These are phyloP conservation scores for Coenobita brevimanus DNA, from an alignment of 1,140 invertebrate species.

Conservation along the genomic window DNA sequence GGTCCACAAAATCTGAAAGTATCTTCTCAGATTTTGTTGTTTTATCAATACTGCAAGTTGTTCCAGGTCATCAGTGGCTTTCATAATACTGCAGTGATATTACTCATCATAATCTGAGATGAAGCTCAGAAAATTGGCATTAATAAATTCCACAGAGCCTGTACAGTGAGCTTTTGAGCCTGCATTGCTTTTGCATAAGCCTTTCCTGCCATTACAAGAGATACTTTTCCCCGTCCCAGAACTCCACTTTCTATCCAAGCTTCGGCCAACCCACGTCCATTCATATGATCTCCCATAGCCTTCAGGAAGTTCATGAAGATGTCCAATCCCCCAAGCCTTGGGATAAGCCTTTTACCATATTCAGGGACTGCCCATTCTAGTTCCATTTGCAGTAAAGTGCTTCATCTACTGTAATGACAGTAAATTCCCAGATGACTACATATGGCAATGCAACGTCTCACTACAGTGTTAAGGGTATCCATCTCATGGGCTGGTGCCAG, in stretches of 20 bases:
- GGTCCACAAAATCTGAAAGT: not conserved
- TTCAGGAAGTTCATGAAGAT: not conserved
- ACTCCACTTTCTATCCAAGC: too few relatives aligned
- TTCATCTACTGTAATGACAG: slow-evolving; percentile 1
- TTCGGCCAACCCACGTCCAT: too few relatives aligned
- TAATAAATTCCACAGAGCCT: not conserved
- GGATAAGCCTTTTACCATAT: not conserved
- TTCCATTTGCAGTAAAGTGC: not conserved
- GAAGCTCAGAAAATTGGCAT: not conserved
- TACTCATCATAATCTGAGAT: not conserved
- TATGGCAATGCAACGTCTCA: not conserved
- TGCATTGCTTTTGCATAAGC: not conserved
- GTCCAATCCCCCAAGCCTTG: not conserved
- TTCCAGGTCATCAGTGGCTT: not conserved
- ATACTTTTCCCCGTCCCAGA: too few relatives aligned
- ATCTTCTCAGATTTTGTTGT: not conserved
- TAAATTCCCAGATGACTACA: not conserved
- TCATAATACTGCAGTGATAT: not conserved
- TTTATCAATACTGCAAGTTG: not conserved
- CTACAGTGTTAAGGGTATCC: not conserved
- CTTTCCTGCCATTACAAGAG: too few relatives aligned
- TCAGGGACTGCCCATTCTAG: not conserved
- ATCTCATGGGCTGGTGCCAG: not conserved
- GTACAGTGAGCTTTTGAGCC: not conserved
- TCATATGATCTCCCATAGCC: not conserved